These are phyloP conservation scores for Drosophila ustulata DNA, from an alignment of 2,888 invertebrate genomes.

Conservation along the genomic window DNA sequence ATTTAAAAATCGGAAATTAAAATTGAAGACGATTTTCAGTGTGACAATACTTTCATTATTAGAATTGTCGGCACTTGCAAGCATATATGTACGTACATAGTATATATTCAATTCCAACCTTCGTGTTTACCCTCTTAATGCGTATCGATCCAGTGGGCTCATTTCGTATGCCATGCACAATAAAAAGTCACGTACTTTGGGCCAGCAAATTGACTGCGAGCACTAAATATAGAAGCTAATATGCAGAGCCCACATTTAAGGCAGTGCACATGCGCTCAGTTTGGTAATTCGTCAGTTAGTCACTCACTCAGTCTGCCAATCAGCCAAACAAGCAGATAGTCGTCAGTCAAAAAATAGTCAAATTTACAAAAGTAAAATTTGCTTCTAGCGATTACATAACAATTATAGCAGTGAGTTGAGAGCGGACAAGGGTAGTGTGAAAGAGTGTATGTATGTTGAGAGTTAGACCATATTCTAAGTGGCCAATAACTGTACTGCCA, in stretches of 20 bases:
- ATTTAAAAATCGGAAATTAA: background rate
- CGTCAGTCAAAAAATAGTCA: slow-evolving; percentile 12
- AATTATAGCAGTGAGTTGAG: slow-evolving; percentile 24
- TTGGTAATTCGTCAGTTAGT: slow-evolving; percentile 12
- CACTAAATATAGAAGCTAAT: slow-evolving; percentile 52
- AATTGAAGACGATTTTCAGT: background rate
- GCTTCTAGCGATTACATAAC: slow-evolving; percentile 55
- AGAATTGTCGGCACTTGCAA: background rate
- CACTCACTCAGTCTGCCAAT: slow-evolving; percentile 9
- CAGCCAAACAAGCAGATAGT: slow-evolving; percentile 14
- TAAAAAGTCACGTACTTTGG: slow-evolving; percentile 53
- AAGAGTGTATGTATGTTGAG: background rate
- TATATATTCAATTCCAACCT: slow-evolving; percentile 30
- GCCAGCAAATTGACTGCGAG: slow-evolving; percentile 40
- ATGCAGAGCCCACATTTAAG: slow-evolving; percentile 31
- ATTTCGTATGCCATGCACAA: slow-evolving; percentile 38
- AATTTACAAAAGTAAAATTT: slow-evolving; percentile 13
- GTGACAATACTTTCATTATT: background rate
- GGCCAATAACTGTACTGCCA: background rate
- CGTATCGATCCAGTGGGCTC: slow-evolving; percentile 56
- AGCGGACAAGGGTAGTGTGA: background rate
- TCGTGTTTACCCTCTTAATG: slow-evolving; percentile 43
- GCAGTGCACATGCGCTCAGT: slow-evolving; percentile 41
- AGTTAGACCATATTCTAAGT: slow-evolving; percentile 11
- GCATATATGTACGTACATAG: slow-evolving; percentile 1